phyloP scores from a whole-genome alignment of 2,113 vertebrate species.

The Anseranas semipalmata region DNA sequence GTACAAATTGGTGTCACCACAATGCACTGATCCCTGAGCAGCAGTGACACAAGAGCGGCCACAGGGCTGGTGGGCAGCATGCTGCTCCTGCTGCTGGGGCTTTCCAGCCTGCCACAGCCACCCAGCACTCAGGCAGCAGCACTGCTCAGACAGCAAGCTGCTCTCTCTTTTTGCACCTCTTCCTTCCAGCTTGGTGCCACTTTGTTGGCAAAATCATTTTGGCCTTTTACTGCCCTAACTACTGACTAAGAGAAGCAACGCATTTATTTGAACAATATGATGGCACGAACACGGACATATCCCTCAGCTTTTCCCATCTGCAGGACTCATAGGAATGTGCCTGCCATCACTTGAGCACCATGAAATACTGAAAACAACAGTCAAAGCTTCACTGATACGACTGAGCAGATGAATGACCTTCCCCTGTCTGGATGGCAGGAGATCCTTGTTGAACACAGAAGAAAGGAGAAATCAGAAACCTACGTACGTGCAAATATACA shows the following conservation, averaged over 20 bases:
- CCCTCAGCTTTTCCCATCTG: neutral
- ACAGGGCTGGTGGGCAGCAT: neutral
- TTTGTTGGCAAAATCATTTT: neutral
- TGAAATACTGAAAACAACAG: neutral
- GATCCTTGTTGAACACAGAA: neutral
- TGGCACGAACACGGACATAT: neutral
- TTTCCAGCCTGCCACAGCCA: neutral
- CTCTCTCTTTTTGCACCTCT: neutral
- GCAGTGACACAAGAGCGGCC: neutral
- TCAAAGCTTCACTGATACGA: neutral
- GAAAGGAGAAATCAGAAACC: neutral
- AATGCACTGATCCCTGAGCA: neutral
- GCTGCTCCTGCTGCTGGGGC: neutral
- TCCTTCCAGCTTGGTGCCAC: neutral
- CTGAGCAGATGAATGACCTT: neutral
- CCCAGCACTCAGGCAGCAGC: neutral
- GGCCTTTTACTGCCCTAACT: neutral
- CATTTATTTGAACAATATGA: neutral
- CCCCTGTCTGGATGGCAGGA: neutral
- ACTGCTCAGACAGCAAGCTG: neutral
- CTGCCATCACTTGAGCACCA: fast-evolving
- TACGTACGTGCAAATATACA: neutral
- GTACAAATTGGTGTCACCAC: neutral
- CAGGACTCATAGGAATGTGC: neutral
- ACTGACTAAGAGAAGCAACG: neutral